Conservation (phyloP, 2,888 invertebrate species). For the Polymixis flavicincta region DNA sequence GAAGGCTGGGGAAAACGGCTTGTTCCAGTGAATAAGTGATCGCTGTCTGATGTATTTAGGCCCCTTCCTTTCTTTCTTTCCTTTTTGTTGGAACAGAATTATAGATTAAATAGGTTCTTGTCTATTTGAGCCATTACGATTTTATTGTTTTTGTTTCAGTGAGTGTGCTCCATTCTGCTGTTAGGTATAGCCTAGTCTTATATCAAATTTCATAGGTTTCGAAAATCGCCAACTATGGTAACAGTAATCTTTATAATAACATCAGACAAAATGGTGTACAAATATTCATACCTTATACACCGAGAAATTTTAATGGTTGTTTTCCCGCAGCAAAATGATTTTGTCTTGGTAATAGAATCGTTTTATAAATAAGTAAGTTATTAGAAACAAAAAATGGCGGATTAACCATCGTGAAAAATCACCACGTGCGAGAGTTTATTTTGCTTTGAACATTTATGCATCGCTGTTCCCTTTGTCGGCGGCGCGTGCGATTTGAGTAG, state of each 20-base stretch:
- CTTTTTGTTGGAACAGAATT: constrained; percentile 27
- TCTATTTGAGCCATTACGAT: constrained; percentile 5
- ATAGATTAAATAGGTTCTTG: constrained; percentile 13
- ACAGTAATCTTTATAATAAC: background rate
- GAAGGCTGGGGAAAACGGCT: constrained; percentile 41
- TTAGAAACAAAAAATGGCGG: too few species aligned
- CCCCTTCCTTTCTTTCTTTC: constrained; percentile 31
- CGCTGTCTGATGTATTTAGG: constrained; percentile 41
- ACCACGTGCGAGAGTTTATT: too few species aligned
- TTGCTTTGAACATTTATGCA: too few species aligned
- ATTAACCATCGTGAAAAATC: too few species aligned
- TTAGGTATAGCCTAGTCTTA: background rate
- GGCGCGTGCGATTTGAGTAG: too few species aligned
- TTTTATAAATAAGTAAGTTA: too few species aligned
- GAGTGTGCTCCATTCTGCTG: background rate
- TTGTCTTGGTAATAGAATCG: too few species aligned
- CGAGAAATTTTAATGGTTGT: too few species aligned
- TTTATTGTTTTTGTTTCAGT: background rate
- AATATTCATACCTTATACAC: too few species aligned
- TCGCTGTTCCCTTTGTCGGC: too few species aligned
- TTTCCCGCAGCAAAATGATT: too few species aligned
- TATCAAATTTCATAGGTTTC: background rate
- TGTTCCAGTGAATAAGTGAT: constrained; percentile 64
- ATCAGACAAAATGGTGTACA: background rate
- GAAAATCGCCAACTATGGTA: background rate